These are phyloP conservation scores for Balaeniceps rex DNA, from an alignment of 2,113 vertebrate species.

Conservation along the genomic window DNA sequence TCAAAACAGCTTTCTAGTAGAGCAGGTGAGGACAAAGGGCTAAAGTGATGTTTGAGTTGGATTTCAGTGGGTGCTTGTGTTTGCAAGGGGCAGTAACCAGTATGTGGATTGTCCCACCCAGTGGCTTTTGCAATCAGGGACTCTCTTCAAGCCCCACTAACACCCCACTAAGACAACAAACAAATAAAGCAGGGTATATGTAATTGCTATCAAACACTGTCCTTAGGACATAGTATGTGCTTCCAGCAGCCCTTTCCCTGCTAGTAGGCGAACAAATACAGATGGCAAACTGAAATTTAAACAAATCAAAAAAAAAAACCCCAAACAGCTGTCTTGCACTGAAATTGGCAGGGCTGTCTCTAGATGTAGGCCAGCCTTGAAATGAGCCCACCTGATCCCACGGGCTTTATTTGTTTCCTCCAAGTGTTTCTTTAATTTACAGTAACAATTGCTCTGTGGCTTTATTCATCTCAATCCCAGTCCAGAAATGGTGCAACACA, in stretches of 20 bases:
- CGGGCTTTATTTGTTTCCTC: not conserved
- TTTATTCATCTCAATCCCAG: conserved; percentile 17
- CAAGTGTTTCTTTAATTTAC: conserved; percentile 23
- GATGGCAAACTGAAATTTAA: not conserved
- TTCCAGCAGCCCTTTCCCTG: not conserved
- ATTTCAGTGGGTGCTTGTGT: not conserved
- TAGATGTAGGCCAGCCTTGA: not conserved
- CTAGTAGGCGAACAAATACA: not conserved
- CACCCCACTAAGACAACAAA: not conserved
- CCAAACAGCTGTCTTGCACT: not conserved
- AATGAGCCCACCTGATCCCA: not conserved
- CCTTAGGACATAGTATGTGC: not conserved
- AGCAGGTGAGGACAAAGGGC: not conserved
- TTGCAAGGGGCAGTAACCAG: not conserved
- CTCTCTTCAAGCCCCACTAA: not conserved
- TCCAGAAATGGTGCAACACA: conserved; percentile 46
- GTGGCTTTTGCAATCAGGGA: not conserved
- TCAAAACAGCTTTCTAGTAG: not conserved
- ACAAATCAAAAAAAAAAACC: not conserved
- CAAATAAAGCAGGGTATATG: not conserved
- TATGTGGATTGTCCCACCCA: not conserved
- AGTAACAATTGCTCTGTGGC: conserved; percentile 7
- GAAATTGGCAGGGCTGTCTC: not conserved
- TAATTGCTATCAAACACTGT: not conserved
- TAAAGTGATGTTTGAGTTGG: not conserved